These are phyloP conservation scores for Anneissia japonica DNA, from an alignment of 35 echinoderm and acorn worm genomes.

Conservation along the genomic window DNA sequence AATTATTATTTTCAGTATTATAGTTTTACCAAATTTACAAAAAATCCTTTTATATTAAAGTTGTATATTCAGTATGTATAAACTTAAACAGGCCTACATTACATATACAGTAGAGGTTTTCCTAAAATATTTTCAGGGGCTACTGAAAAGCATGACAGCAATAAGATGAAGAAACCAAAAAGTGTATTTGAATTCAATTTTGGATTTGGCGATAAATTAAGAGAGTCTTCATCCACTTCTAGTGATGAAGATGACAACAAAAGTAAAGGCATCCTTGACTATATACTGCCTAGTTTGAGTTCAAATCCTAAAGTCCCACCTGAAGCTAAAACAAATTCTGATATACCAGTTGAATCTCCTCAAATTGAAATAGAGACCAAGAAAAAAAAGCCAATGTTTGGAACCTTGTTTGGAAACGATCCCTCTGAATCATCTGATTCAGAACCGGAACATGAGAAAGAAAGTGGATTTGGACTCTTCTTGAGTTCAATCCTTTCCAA, in stretches of 20 bases:
- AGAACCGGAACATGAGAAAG: not conserved
- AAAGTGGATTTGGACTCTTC: not conserved
- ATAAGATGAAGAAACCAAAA: not conserved
- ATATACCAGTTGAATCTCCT: not conserved
- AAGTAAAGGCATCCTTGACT: not conserved
- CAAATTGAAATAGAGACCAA: not conserved
- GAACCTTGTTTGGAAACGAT: not conserved
- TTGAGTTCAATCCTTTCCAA: not conserved
- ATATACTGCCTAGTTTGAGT: not conserved
- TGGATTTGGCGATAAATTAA: not conserved
- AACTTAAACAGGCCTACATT: no score
- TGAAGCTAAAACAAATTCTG: not conserved
- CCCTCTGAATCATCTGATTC: not conserved
- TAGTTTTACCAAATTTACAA: no score
- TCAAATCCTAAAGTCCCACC: not conserved
- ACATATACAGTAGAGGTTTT: not conserved
- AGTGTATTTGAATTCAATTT: not conserved
- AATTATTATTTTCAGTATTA: not conserved
- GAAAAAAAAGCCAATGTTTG: no score
- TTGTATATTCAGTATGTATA: no score
- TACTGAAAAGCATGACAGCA: not conserved
- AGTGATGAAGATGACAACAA: not conserved
- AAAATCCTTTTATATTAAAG: no score
- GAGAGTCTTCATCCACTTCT: not conserved
- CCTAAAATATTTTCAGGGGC: not conserved